Base-by-base conservation (phyloP, 2,113 vertebrate genomes). In the Corythaeola cristata region DNA sequence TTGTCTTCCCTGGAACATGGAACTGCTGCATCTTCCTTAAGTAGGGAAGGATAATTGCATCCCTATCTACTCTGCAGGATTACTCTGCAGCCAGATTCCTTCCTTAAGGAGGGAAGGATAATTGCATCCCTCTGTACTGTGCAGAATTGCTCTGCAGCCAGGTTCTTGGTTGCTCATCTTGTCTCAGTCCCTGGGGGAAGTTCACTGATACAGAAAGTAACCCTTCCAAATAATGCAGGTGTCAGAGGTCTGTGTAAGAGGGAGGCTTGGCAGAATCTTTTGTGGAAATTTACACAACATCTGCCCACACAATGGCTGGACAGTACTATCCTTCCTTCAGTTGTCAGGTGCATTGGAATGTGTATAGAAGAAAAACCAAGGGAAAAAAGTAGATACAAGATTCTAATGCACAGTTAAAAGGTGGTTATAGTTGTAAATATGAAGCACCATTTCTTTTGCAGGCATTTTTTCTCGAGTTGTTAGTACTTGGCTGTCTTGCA, bases 341-440 rank as follows among this genome's bases (percentile, higher is more conserved):
- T 97, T 95, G 94, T 94, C 95, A 97, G 94, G 92, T 96, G 94
- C 95, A 88, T 47, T 96, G 89, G 89, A 92, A 88, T 79, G 66
- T 30, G 67, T 60, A 39, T 53, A 92, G 52, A 91, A 75, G 73
- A 81, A 93, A 93, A 92, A 80, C 6, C 62, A 30, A 87, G 88
- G 49, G 55, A 92, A 89, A 39, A 53, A 27, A 90, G 49, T 45
- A 75, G 84, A 66, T 76, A 71, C 86, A 91, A 73, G 74, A 68
- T 85, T 84, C 44, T 93, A 55, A 79, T 28, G 53, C 58, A 33
- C 6, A 1, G 53, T 62, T 81, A 80, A 84, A 83, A 93, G 62
- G 27, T 26, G 33, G 22, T 49, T 77, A 32, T 59, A 14, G 6
- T 56, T 85, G 49, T 18, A 92, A 89, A 67, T 60, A 60, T 0